Conservation (phyloP, 2,113 vertebrate genomes). For the Stomatorhinus ivindoensis region DNA sequence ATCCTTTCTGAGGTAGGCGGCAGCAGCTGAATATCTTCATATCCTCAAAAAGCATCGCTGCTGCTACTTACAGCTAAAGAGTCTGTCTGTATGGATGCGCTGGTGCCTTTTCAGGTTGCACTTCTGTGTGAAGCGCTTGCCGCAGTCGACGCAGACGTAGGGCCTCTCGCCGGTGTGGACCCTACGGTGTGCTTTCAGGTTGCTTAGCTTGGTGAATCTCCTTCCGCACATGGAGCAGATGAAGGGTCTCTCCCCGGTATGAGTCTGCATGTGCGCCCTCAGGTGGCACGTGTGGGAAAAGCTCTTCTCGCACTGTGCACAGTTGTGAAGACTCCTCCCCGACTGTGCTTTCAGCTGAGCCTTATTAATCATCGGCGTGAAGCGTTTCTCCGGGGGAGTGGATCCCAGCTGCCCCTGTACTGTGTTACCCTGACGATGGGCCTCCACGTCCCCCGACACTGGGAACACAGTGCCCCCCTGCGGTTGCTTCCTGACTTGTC, state of each 20-base stretch:
- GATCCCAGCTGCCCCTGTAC: conserved; percentile 31
- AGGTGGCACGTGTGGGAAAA: conserved; percentile 64
- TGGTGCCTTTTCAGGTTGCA: conserved; percentile 66
- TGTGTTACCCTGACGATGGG: conserved; percentile 32
- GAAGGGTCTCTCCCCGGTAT: conserved; percentile 63
- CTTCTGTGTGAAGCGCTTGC: conserved; percentile 67
- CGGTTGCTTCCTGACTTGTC: conserved; percentile 37
- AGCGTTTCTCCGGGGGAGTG: conserved; percentile 35
- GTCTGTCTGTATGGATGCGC: conserved; percentile 54
- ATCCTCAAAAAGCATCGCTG: neutral
- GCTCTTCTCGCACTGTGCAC: conserved; percentile 57
- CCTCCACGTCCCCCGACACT: conserved; percentile 7
- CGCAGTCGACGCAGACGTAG: conserved; percentile 61
- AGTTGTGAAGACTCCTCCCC: conserved; percentile 43
- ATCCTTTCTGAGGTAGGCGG: neutral
- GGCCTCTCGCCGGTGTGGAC: conserved; percentile 64
- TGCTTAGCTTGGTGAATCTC: conserved; percentile 65
- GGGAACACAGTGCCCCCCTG: neutral
- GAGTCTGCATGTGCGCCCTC: conserved; percentile 56
- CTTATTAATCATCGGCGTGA: conserved; percentile 35
- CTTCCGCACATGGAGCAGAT: conserved; percentile 63
- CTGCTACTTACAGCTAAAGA: conserved; percentile 11
- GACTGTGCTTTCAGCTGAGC: conserved; percentile 33
- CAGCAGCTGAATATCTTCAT: neutral
- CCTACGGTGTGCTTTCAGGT: conserved; percentile 63